Evolutionary conservation across 30 jellyfish, hydroid and myxozoan genomes (phyloP).

Genomic region (Aurelia aurita): DNA sequence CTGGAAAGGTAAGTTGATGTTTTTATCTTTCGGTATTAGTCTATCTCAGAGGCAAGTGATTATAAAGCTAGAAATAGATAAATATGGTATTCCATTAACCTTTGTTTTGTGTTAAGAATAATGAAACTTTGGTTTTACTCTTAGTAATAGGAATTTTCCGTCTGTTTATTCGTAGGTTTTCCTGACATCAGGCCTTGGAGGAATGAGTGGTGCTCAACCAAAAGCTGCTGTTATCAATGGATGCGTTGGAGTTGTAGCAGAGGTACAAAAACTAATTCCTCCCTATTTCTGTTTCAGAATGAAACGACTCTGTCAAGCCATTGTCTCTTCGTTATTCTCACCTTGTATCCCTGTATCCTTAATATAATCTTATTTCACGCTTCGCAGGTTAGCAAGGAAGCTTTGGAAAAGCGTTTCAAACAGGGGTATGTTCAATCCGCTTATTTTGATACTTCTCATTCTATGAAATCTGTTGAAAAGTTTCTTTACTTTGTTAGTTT

Average conservation of each 20-base stretch:
- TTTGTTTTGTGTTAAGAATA: no score
- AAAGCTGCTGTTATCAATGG: slow-evolving; percentile 93
- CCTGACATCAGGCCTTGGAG: slow-evolving; percentile 96
- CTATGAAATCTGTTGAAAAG: no score
- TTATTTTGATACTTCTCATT: no score
- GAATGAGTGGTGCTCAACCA: slow-evolving; percentile 99
- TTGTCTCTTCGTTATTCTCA: not conserved
- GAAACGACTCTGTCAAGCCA: not conserved
- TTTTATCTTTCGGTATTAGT: no score
- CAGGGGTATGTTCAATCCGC: slow-evolving; percentile 76
- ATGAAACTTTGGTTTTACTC: no score
- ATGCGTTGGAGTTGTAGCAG: slow-evolving; percentile 95
- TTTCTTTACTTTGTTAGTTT: no score
- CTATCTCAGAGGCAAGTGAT: no score
- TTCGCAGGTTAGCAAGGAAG: slow-evolving; percentile 83
- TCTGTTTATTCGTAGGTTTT: slow-evolving; percentile 68
- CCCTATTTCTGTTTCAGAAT: not conserved
- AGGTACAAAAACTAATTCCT: slow-evolving; percentile 19
- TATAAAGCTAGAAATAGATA: no score
- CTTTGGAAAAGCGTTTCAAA: slow-evolving; percentile 81
- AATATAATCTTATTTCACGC: not conserved
- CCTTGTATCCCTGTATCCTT: not conserved
- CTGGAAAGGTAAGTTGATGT: slow-evolving; percentile 85
- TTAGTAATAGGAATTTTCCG: not conserved
- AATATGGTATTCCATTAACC: no score